Conservation (phyloP, 2,888 invertebrate species). For the Caenorhabditis auriculariae region DNA sequence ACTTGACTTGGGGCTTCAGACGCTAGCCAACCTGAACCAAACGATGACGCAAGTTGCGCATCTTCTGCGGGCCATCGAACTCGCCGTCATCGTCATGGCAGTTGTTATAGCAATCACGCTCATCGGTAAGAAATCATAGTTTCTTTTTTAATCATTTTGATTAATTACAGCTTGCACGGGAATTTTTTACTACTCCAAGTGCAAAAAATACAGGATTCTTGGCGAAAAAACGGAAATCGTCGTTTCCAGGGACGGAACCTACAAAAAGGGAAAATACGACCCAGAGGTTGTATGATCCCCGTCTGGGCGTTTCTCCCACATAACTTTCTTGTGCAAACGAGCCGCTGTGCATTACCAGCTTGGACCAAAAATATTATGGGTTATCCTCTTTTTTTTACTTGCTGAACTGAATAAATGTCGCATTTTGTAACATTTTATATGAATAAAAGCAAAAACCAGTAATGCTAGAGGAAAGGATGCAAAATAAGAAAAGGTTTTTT, state of each 20-base stretch:
- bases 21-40: slow-evolving; percentile 34
- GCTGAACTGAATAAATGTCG: no score
- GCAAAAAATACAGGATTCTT: slow-evolving; percentile 26
- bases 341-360: neutral
- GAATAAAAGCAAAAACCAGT: no score
- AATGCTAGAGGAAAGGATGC: no score
- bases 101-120: slow-evolving; percentile 24
- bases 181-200: slow-evolving; percentile 33
- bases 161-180: slow-evolving; percentile 23
- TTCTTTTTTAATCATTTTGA: neutral
- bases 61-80: slow-evolving; percentile 32
- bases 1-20: no score
- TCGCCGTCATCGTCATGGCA: slow-evolving; percentile 35
- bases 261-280: slow-evolving; percentile 1
- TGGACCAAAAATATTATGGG: neutral
- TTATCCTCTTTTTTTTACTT: neutral
- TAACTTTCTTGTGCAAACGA: neutral
- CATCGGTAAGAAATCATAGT: slow-evolving; percentile 17
- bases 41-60: slow-evolving; percentile 31
- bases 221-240: no score
- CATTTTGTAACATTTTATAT: no score
- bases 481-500: no score
- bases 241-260: no score
- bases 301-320: neutral
- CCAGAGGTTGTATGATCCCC: slow-evolving; percentile 1